Percentiles rank a stretch among this genome's conserved stretches.
phyloP scores from a whole-genome alignment of 2,888 invertebrate species.

The Meiosimyza decipiens region DNA sequence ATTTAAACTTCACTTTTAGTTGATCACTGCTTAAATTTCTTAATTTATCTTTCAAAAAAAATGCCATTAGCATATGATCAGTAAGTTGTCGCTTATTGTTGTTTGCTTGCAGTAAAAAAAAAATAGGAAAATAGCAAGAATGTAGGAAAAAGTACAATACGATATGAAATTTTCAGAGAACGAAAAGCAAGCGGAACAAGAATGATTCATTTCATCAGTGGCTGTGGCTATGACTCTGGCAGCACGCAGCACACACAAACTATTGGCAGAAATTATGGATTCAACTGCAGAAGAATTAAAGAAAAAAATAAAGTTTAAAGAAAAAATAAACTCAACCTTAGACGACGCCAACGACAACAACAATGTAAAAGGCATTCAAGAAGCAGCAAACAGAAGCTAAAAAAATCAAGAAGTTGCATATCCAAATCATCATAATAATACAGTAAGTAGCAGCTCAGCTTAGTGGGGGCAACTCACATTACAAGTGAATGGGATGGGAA shows the following conservation, averaged over 20 bases:
- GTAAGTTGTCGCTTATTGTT: too few species aligned
- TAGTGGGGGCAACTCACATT: too few species aligned
- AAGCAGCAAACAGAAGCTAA: slow-evolving; percentile 18
- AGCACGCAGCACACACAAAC: slow-evolving; percentile 1
- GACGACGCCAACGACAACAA: slow-evolving; percentile 8
- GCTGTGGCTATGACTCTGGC: not conserved
- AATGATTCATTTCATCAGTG: slow-evolving; percentile 20
- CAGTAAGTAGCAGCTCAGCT: not conserved
- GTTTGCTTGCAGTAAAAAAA: slow-evolving; percentile 13
- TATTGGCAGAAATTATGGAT: slow-evolving; percentile 8
- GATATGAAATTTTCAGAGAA: too few species aligned
- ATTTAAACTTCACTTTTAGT: too few species aligned
- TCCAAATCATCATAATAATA: slow-evolving; percentile 16
- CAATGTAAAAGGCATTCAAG: not conserved
- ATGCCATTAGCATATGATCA: too few species aligned
- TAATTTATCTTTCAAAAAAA: too few species aligned
- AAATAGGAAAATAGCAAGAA: not conserved
- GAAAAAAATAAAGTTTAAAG: not conserved
- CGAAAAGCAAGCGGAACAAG: not conserved
- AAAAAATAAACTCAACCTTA: not conserved
- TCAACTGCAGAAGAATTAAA: slow-evolving; percentile 6
- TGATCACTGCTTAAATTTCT: too few species aligned
- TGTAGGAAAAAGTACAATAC: not conserved
- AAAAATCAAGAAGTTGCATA: slow-evolving; percentile 18
- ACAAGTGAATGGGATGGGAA: not conserved